Conservation (phyloP, 2,797 vertebrate genomes). For the Knipowitschia caucasica region DNA sequence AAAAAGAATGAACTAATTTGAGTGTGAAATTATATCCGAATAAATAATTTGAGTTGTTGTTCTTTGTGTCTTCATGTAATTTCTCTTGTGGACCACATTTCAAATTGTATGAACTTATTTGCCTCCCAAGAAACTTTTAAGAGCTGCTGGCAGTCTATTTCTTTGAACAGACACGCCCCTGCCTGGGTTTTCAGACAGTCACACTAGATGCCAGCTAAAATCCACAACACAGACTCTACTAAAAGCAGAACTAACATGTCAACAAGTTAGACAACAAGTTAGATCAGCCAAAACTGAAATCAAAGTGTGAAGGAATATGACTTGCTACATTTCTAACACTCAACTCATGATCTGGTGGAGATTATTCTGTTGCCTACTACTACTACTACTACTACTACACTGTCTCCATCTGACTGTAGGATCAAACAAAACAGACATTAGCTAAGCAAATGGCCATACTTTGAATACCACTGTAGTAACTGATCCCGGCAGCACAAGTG, state of each 20-base stretch:
- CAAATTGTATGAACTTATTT: background rate
- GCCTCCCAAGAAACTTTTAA: background rate
- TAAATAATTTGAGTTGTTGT: too few relatives aligned
- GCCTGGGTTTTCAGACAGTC: background rate
- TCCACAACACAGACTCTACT: background rate
- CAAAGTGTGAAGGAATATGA: background rate
- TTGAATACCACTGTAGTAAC: background rate
- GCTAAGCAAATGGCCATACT: background rate
- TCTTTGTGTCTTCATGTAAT: too few relatives aligned
- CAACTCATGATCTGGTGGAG: background rate
- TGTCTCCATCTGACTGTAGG: background rate
- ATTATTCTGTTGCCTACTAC: background rate
- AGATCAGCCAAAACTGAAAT: background rate
- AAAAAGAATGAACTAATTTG: too few relatives aligned
- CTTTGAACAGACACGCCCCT: constrained; percentile 3
- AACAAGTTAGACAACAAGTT: background rate
- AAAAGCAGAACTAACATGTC: background rate
- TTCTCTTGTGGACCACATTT: background rate
- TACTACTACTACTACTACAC: too few relatives aligned
- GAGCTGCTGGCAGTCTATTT: background rate
- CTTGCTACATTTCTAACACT: background rate
- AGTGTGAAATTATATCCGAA: too few relatives aligned
- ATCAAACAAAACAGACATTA: background rate
- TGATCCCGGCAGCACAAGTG: background rate
- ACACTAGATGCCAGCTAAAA: background rate